phyloP scores from a whole-genome alignment of 2,113 vertebrate genomes.

The Perca fluviatilis region DNA sequence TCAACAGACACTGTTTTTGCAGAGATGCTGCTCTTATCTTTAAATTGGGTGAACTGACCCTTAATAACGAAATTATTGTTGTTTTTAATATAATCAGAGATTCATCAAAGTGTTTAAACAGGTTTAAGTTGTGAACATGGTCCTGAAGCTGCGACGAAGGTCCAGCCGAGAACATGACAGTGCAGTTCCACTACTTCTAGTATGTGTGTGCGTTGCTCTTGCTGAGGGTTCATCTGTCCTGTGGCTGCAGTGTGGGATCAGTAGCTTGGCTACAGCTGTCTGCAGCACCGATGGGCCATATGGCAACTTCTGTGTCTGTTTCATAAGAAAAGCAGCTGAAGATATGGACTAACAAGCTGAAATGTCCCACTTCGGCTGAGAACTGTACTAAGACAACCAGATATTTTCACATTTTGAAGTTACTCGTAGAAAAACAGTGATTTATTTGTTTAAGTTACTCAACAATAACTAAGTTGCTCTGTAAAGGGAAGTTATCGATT shows the following conservation, averaged over 20 bases:
- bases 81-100: background rate
- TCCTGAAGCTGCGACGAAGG: constrained; percentile 21
- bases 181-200: background rate
- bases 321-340: constrained; percentile 4
- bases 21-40: background rate
- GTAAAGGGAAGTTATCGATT: background rate
- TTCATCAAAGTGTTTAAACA: background rate
- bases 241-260: constrained; percentile 43
- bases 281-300: constrained; percentile 49
- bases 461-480: background rate
- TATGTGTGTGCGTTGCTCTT: background rate
- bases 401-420: background rate
- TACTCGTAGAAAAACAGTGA: background rate
- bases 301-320: constrained; percentile 53
- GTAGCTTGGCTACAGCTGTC: constrained; percentile 58
- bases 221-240: constrained; percentile 41
- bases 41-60: background rate
- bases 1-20: background rate
- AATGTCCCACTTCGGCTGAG: background rate
- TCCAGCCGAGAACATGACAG: background rate
- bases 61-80: background rate
- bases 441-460: background rate
- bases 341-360: background rate
- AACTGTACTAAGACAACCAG: background rate
- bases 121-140: background rate